These are phyloP conservation scores for Parazoanthus atlanticus DNA, from an alignment of 92 coral and sea anemone species.

Conservation along the genomic window DNA sequence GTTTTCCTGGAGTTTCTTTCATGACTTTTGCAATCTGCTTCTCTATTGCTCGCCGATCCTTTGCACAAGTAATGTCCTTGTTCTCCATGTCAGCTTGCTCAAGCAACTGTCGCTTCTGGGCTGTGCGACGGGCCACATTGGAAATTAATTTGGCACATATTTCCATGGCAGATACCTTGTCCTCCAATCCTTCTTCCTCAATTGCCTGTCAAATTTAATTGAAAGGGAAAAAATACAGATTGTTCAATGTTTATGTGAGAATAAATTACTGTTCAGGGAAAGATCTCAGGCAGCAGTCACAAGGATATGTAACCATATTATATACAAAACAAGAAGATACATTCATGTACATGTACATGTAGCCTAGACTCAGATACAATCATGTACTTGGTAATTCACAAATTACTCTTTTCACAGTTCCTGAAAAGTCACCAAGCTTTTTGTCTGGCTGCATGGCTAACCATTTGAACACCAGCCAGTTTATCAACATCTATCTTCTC, in stretches of 20 bases:
- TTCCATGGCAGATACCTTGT: constrained; percentile 74
- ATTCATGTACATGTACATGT: too few relatives aligned
- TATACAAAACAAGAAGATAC: too few relatives aligned
- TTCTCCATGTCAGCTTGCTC: constrained; percentile 65
- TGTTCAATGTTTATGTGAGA: not conserved
- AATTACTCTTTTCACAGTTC: too few relatives aligned
- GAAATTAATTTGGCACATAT: constrained; percentile 91
- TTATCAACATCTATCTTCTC: too few relatives aligned
- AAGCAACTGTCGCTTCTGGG: constrained; percentile 72
- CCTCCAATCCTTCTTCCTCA: constrained; percentile 77
- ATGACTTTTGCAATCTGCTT: constrained; percentile 64
- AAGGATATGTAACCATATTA: too few relatives aligned
- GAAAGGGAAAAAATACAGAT: not conserved
- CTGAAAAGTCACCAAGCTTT: too few relatives aligned
- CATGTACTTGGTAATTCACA: too few relatives aligned
- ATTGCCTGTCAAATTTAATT: constrained; percentile 65
- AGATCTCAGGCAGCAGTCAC: too few relatives aligned
- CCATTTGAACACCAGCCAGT: too few relatives aligned
- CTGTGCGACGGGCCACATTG: constrained; percentile 82
- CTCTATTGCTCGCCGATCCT: constrained; percentile 55
- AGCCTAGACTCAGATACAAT: too few relatives aligned
- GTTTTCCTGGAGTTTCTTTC: constrained; percentile 87
- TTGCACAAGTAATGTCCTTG: constrained; percentile 37
- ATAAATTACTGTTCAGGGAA: not conserved
- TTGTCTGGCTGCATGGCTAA: too few relatives aligned